Percentiles rank a stretch among this genome's conserved stretches.
phyloP scores from a whole-genome alignment of 1,140 invertebrate species.

The Sycophaga agraensis region DNA sequence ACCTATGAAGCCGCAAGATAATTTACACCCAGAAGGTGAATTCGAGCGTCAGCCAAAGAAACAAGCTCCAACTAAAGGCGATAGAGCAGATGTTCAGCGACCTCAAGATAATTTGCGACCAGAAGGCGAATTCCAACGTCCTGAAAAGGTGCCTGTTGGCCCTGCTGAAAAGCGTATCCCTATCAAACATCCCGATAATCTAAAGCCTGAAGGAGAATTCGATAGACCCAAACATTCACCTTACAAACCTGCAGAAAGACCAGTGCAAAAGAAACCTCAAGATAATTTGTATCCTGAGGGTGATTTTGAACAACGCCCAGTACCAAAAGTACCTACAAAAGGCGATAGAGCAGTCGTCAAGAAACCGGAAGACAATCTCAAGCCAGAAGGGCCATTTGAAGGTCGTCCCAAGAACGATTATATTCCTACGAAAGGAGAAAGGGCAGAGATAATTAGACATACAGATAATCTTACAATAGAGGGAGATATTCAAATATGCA shows the following conservation, averaged over 20 bases:
- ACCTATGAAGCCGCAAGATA: conserved; percentile 61
- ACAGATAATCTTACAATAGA: conserved; percentile 63
- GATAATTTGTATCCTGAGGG: conserved; percentile 61
- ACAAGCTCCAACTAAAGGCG: conserved; percentile 52
- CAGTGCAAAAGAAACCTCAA: conserved; percentile 39
- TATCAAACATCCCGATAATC: conserved; percentile 63
- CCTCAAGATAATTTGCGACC: conserved; percentile 65
- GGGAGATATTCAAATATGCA: conserved; percentile 56
- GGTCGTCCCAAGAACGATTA: conserved; percentile 57
- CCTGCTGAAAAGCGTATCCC: conserved; percentile 59
- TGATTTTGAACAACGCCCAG: conserved; percentile 49
- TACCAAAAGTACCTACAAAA: conserved; percentile 44
- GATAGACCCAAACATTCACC: conserved; percentile 56
- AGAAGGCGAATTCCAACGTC: conserved; percentile 61
- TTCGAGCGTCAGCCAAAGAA: conserved; percentile 48
- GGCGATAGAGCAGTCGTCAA: conserved; percentile 53
- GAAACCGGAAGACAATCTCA: conserved; percentile 58
- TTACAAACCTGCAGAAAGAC: conserved; percentile 50
- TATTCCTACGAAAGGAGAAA: conserved; percentile 56
- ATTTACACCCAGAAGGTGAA: conserved; percentile 56
- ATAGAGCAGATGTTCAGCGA: conserved; percentile 57
- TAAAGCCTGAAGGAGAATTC: conserved; percentile 51
- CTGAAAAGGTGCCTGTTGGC: conserved; percentile 53
- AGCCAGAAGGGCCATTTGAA: conserved; percentile 60
- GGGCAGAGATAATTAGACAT: conserved; percentile 47